A percentile compares a stretch with the other conserved stretches of the same genome.
Conservation (phyloP, 2,113 vertebrate genomes). For the Gymnobelideus leadbeateri region DNA sequence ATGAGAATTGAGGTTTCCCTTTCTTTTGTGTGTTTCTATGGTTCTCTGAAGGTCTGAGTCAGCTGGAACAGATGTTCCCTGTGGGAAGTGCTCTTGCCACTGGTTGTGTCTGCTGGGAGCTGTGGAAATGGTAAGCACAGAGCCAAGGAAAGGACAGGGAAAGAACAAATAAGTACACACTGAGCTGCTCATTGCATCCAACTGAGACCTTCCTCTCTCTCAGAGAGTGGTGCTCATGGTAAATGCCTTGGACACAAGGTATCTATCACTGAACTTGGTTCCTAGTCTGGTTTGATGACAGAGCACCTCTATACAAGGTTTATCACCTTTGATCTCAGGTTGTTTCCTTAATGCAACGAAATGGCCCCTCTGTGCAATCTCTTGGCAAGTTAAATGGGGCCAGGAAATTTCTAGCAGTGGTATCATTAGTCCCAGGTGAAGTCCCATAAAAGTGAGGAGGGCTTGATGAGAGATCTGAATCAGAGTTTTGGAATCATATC, state of each 20-base stretch:
- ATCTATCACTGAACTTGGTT: background rate
- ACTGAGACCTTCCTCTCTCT: background rate
- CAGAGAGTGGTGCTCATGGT: background rate
- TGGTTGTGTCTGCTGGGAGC: background rate
- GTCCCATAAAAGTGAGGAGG: background rate
- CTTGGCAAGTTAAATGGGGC: background rate
- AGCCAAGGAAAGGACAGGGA: background rate
- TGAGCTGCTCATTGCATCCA: background rate
- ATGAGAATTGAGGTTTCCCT: background rate
- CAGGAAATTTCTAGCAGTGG: background rate
- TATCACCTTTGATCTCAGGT: background rate
- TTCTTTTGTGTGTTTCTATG: background rate
- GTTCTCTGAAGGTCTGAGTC: background rate
- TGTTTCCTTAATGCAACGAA: background rate
- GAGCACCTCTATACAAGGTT: background rate
- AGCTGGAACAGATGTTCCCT: conserved; percentile 4
- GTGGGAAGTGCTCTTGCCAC: background rate
- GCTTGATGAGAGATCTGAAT: background rate
- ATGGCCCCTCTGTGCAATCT: background rate
- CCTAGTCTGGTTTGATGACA: background rate
- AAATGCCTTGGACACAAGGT: background rate
- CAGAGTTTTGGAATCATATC: background rate
- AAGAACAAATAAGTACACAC: background rate
- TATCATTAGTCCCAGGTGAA: background rate
- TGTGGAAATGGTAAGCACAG: conserved; percentile 1